These are phyloP conservation scores for Drosophila buzzatii DNA, from an alignment of 2,888 invertebrate genomes.

Conservation along the genomic window DNA sequence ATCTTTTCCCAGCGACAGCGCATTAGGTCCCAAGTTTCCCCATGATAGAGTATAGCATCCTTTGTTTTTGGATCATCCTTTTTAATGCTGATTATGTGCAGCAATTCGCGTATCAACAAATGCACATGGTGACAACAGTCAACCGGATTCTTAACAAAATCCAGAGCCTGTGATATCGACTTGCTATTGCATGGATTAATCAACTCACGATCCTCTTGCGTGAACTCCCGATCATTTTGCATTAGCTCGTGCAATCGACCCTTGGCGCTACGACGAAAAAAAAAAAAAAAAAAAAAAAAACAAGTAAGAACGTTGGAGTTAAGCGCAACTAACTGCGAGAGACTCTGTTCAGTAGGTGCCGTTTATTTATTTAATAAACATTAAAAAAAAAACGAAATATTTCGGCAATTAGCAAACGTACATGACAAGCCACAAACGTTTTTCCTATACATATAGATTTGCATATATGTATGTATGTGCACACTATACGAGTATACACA, in stretches of 20 bases:
- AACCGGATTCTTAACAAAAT: slow-evolving; percentile 98
- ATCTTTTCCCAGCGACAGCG: slow-evolving; percentile 98
- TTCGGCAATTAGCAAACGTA: too few relatives aligned
- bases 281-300: too few relatives aligned
- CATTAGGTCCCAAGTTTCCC: slow-evolving; percentile 99
- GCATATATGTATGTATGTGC: too few relatives aligned
- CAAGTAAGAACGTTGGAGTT: too few relatives aligned
- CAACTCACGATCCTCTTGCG: slow-evolving; percentile 92
- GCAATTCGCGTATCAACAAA: slow-evolving; percentile 93
- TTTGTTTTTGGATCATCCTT: slow-evolving; percentile 95
- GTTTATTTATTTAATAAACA: too few relatives aligned
- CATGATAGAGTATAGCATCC: slow-evolving; percentile 97
- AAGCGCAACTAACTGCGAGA: too few relatives aligned
- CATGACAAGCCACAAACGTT: too few relatives aligned
- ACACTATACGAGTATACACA: too few relatives aligned
- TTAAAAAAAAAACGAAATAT: too few relatives aligned
- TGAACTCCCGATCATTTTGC: slow-evolving; percentile 95
- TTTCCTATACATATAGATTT: too few relatives aligned
- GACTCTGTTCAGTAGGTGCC: too few relatives aligned
- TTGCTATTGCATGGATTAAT: slow-evolving; percentile 97
- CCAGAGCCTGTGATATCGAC: slow-evolving; percentile 95
- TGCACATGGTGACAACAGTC: slow-evolving; percentile 97
- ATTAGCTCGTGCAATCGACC: slow-evolving; percentile 96
- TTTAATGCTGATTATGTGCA: slow-evolving; percentile 93
- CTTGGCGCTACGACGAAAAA: slow-evolving; percentile 91